Evolutionary conservation across 2,888 invertebrate species (phyloP), one percentile per base, ranked within the genome.

Genomic region (Trissoscelio sp.): DNA sequence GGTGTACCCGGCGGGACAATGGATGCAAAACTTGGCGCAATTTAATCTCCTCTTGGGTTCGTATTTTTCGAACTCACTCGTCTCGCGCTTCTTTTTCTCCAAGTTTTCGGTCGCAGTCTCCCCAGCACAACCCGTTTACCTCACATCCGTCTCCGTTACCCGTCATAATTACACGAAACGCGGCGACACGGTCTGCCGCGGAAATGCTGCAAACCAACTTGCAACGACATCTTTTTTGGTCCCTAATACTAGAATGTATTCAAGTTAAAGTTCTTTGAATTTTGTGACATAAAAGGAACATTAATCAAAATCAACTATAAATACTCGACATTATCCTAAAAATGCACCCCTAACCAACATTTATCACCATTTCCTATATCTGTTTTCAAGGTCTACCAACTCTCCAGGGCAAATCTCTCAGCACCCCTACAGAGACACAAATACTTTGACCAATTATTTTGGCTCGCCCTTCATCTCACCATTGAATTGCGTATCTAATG

Each of bases 161-260:
- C 74, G 34, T 79, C 73, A 79, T 73, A 74, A 79, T 79, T 79
- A 79, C 44, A 48, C 64, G 72, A 79, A 51, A 79, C 39, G 55
- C 64, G 22, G 7, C 48, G 42, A 57, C 57, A 70, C 44, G 78
- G 22, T 78, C 39, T 42, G 62, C 42, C 57, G 64, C 60, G 62
- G 42, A 66, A 60, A 28, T 2, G 18, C 18, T 2, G n/a, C n/a
- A n/a, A n/a, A n/a, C n/a, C n/a, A n/a, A n/a, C n/a, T n/a, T 28
- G 14, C 31, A n/a, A 39, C n/a, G n/a, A 24, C 44, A 62, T 62
- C 44, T 62, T 46, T 62, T 62, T 60, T 44, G 31, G 48, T 9
- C 51, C 51, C n/a, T n/a, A n/a, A n/a, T n/a, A n/a, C n/a, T n/a
- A n/a, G n/a, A n/a, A n/a, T n/a, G n/a, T n/a, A n/a, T n/a, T n/a